A percentile compares a stretch with the other conserved stretches of the same genome.
phyloP scores from a whole-genome alignment of 2,797 vertebrate species.

The Siniperca scherzeri region DNA sequence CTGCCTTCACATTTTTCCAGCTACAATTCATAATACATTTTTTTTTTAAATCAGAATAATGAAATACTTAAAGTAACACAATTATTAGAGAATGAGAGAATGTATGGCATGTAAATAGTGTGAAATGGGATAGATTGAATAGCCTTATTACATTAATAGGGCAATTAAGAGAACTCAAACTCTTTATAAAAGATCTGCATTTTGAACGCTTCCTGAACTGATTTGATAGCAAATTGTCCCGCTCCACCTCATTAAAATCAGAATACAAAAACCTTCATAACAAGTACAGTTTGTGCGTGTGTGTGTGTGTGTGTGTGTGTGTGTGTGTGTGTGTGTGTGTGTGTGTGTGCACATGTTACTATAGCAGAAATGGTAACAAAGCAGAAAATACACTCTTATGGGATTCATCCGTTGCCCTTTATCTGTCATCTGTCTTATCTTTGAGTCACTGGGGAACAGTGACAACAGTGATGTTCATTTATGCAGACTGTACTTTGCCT shows the following conservation, averaged over 20 bases:
- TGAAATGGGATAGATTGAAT: not conserved
- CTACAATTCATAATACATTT: no score
- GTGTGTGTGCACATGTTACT: not conserved
- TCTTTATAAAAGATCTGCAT: no score
- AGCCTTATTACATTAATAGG: not conserved
- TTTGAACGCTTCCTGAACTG: no score
- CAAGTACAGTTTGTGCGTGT: not conserved
- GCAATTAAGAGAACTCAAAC: not conserved
- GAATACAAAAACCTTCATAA: not conserved
- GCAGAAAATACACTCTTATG: constrained; percentile 1
- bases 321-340: not conserved
- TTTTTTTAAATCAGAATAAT: no score
- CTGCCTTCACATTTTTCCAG: no score
- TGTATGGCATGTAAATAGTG: not conserved
- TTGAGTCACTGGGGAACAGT: not conserved
- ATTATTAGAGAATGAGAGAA: not conserved
- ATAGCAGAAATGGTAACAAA: not conserved
- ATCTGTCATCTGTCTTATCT: not conserved
- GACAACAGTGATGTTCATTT: not conserved
- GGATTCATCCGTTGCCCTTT: not conserved
- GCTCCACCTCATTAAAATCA: not conserved
- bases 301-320: not conserved
- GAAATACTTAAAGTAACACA: not conserved
- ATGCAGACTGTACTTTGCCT: not conserved
- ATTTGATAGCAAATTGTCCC: not conserved